Evolutionary conservation across 2,888 invertebrate genomes (phyloP).

Genomic region (Hydropsyche betteni): DNA sequence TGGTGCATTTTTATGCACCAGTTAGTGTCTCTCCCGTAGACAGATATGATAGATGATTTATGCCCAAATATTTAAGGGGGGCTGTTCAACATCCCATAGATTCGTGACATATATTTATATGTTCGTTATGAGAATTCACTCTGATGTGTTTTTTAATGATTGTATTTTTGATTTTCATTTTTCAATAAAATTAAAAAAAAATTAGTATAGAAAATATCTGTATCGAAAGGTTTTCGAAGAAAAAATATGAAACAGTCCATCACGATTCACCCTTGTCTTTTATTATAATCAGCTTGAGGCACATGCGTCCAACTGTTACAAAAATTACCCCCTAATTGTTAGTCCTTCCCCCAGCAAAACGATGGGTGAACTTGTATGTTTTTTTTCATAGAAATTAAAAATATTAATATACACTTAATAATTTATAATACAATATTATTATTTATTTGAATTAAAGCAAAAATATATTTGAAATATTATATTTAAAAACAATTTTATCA

Average conservation of each 20-base stretch:
- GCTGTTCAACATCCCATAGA: conserved; percentile 12
- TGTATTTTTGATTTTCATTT: neutral
- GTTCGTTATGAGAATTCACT: neutral
- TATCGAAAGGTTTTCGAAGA: too few species aligned
- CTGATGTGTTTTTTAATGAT: neutral
- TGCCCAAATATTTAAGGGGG: conserved; percentile 38
- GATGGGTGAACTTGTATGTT: conserved; percentile 8
- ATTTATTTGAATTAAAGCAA: neutral
- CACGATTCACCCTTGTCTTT: conserved; percentile 15
- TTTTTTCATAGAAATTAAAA: conserved; percentile 5
- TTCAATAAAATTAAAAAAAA: too few species aligned
- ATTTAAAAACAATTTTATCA: neutral
- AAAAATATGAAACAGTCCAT: neutral
- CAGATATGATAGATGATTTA: conserved; percentile 51
- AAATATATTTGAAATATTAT: neutral
- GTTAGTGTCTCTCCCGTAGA: conserved; percentile 49
- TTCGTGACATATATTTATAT: neutral
- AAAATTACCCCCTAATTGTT: conserved; percentile 52
- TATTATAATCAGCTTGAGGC: conserved; percentile 43
- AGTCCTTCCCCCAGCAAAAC: conserved; percentile 44
- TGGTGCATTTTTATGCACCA: conserved; percentile 51
- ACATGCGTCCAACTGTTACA: conserved; percentile 52
- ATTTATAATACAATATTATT: neutral
- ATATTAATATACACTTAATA: neutral
- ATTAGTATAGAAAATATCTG: too few species aligned